These are phyloP conservation scores for Drosophila trichaetosa DNA, from an alignment of 2,888 invertebrate genomes.

Conservation along the genomic window DNA sequence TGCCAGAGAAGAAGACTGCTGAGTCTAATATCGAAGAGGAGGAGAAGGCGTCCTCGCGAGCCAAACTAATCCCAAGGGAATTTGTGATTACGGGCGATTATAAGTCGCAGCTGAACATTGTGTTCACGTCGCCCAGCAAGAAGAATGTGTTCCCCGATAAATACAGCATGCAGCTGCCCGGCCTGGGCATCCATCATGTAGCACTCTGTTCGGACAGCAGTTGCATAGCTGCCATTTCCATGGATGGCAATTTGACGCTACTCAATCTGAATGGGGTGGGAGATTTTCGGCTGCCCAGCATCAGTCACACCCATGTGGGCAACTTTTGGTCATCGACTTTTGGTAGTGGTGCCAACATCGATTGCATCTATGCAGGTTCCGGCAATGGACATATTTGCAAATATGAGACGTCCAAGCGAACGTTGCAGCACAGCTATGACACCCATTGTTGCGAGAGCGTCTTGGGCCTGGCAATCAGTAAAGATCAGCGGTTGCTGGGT, in stretches of 20 bases:
- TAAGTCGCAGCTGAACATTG: slow-evolving; percentile 17
- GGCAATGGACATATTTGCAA: slow-evolving; percentile 39
- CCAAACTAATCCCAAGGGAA: slow-evolving; percentile 27
- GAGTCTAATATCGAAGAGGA: slow-evolving; percentile 3
- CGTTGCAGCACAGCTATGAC: slow-evolving; percentile 31
- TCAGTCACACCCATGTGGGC: slow-evolving; percentile 26
- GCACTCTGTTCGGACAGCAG: slow-evolving; percentile 37
- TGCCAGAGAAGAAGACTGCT: neutral
- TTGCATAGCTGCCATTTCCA: slow-evolving; percentile 33
- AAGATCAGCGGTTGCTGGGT: slow-evolving; percentile 26
- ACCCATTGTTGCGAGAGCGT: slow-evolving; percentile 31
- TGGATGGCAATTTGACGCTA: slow-evolving; percentile 44
- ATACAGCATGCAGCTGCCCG: slow-evolving; percentile 24
- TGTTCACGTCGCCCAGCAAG: slow-evolving; percentile 14
- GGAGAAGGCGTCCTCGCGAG: neutral
- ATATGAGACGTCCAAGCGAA: slow-evolving; percentile 25
- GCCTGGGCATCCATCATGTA: slow-evolving; percentile 41
- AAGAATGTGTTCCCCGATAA: slow-evolving; percentile 21
- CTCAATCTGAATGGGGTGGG: slow-evolving; percentile 16
- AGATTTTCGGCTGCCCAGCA: slow-evolving; percentile 13
- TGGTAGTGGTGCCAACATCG: neutral
- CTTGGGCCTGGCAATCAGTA: slow-evolving; percentile 32
- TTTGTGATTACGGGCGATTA: slow-evolving; percentile 40
- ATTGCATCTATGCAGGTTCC: slow-evolving; percentile 40
- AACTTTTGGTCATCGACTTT: slow-evolving; percentile 51